A percentile compares a stretch with the other conserved stretches of the same genome.
These are phyloP conservation scores for Pristiophorus japonicus DNA, from an alignment of 2,113 vertebrate genomes.

Conservation along the genomic window DNA sequence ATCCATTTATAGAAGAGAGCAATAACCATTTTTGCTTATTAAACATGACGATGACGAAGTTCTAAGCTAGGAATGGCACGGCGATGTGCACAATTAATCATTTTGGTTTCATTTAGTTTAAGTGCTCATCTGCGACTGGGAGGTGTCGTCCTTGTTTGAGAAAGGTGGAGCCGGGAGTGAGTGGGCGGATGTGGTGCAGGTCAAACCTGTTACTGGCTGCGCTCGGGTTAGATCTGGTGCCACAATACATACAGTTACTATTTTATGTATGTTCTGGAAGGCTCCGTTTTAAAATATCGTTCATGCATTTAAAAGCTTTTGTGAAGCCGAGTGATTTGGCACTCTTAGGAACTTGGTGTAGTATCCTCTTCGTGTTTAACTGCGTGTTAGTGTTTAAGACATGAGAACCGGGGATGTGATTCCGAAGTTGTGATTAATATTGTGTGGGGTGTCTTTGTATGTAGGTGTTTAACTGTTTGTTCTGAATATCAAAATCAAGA, in stretches of 20 bases:
- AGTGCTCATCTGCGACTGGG: background rate
- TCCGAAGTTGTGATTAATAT: background rate
- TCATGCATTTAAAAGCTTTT: background rate
- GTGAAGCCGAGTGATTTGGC: background rate
- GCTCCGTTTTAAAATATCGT: background rate
- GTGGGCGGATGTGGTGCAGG: background rate
- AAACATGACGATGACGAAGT: background rate
- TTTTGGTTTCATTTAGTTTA: too few relatives aligned
- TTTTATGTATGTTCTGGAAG: background rate
- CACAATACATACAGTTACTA: background rate
- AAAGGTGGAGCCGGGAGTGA: background rate
- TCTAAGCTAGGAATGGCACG: background rate
- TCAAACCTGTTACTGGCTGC: background rate
- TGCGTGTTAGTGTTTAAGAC: background rate
- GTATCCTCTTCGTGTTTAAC: background rate
- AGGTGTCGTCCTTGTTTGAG: background rate
- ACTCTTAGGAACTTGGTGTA: background rate
- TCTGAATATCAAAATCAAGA: background rate
- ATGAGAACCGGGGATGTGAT: background rate
- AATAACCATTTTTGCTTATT: background rate
- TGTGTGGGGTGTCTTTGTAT: background rate
- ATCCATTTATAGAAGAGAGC: background rate
- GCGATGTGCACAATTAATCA: too few relatives aligned
- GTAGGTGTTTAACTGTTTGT: background rate
- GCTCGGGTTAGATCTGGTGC: background rate